phyloP scores from a whole-genome alignment of 2,797 vertebrate genomes.

The Melanotaenia parkinsoni region DNA sequence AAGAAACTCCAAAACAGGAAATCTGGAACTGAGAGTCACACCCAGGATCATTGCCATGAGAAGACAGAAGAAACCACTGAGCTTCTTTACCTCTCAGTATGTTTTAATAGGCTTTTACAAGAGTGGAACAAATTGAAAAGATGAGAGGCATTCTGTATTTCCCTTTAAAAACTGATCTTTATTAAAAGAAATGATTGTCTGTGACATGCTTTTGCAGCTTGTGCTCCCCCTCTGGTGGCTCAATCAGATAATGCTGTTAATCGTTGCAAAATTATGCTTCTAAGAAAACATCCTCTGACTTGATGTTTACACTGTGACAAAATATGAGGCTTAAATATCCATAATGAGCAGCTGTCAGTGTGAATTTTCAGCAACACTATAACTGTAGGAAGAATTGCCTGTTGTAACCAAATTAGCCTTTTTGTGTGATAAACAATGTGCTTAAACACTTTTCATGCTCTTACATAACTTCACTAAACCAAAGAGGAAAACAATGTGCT shows the following conservation, averaged over 20 bases:
- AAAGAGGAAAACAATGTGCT: neutral
- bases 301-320: neutral
- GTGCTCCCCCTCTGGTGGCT: slow-evolving; percentile 63
- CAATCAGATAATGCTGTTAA: slow-evolving; percentile 26
- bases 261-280: neutral
- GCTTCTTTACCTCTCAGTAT: slow-evolving; percentile 5
- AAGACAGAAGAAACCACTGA: slow-evolving; percentile 5
- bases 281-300: neutral
- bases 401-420: neutral
- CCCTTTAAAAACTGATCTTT: slow-evolving; percentile 32
- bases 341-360: neutral
- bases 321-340: slow-evolving; percentile 2
- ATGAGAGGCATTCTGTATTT: slow-evolving; percentile 18
- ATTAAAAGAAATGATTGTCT: slow-evolving; percentile 18
- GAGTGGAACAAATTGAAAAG: slow-evolving; percentile 15
- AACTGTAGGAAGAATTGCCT: neutral
- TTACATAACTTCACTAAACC: neutral
- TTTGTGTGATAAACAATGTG: neutral
- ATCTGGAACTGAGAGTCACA: slow-evolving; percentile 19
- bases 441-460: neutral
- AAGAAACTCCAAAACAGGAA: slow-evolving; percentile 35
- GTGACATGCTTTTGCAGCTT: slow-evolving; percentile 32
- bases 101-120: slow-evolving; percentile 16
- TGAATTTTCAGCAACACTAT: neutral
- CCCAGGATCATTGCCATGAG: slow-evolving; percentile 8